Conservation (phyloP, 2,797 vertebrate genomes). For the Artibeus lituratus region DNA sequence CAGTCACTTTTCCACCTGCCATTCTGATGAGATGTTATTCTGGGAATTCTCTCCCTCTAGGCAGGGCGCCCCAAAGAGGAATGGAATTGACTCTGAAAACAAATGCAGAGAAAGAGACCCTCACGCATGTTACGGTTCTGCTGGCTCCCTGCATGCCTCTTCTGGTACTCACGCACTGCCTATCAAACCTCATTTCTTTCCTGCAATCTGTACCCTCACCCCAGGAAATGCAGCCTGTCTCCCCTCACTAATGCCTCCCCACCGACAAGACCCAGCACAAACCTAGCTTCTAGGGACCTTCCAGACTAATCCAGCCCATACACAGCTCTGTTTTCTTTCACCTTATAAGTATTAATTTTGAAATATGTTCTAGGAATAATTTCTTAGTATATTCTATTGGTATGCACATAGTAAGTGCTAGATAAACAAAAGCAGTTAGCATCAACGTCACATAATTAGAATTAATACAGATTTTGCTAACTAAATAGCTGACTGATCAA, state of each 20-base stretch:
- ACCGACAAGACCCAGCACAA: not conserved
- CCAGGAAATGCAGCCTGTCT: not conserved
- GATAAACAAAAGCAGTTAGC: constrained; percentile 20
- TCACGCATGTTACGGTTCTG: not conserved
- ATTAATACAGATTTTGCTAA: not conserved
- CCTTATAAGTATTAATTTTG: not conserved
- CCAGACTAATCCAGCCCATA: not conserved
- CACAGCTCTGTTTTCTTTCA: not conserved
- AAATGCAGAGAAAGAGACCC: not conserved
- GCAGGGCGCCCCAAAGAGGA: not conserved
- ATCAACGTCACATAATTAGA: not conserved
- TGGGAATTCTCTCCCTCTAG: not conserved
- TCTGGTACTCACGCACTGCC: not conserved
- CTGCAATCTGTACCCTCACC: not conserved
- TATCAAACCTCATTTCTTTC: not conserved
- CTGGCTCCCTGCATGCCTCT: not conserved
- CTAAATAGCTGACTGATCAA: not conserved
- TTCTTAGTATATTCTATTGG: not conserved
- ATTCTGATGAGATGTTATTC: not conserved
- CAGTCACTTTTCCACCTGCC: not conserved
- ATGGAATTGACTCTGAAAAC: not conserved
- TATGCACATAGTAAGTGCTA: not conserved
- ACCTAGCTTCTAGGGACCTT: not conserved
- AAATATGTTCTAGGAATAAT: not conserved
- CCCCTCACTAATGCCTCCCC: not conserved